A percentile compares a stretch with the other conserved stretches of the same genome.
Evolutionary conservation across 2,113 vertebrate species (phyloP).

Genomic region (human (Homo sapiens)): GRCh38 chr13:33112501-33113000

Average conservation of each 20-base stretch:
- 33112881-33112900: constrained; percentile 96
- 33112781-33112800: constrained; percentile 99
- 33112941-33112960: accelerated
- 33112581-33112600: neutral
- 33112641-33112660: too few relatives aligned
- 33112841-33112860: constrained; percentile 95
- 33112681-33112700: too few relatives aligned
- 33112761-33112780: constrained; percentile 96
- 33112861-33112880: constrained; percentile 97
- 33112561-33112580: neutral
- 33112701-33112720: constrained; percentile 77
- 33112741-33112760: constrained; percentile 96
- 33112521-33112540: too few relatives aligned
- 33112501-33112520: too few relatives aligned
- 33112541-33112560: too few relatives aligned
- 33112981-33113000: accelerated
- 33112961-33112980: neutral
- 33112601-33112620: too few relatives aligned
- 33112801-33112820: constrained; percentile 95
- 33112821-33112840: constrained; percentile 96
- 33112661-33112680: too few relatives aligned
- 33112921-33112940: constrained; percentile 91
- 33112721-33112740: constrained; percentile 96
- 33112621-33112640: too few relatives aligned
- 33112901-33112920: constrained; percentile 95